A percentile compares a stretch with the other conserved stretches of the same genome.
These are phyloP conservation scores for Chelon labrosus DNA, from an alignment of 2,797 vertebrate species.

Conservation along the genomic window DNA sequence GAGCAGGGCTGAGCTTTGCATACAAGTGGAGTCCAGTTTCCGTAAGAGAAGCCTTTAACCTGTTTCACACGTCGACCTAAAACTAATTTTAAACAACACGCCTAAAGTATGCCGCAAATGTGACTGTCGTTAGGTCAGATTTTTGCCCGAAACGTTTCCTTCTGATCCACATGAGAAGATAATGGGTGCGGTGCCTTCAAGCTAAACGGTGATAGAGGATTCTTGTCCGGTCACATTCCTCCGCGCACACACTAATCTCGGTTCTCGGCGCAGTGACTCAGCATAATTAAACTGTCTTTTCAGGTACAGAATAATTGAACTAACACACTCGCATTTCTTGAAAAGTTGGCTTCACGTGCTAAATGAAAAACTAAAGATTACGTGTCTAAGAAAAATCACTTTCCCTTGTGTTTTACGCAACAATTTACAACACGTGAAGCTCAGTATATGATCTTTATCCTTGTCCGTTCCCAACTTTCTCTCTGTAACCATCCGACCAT, in stretches of 20 bases:
- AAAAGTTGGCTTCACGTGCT: no score
- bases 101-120: background rate
- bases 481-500: no score
- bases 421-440: no score
- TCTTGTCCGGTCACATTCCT: conserved; percentile 40
- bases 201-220: background rate
- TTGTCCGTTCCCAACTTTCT: no score
- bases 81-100: background rate
- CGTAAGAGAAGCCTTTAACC: background rate
- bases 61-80: background rate
- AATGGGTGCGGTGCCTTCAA: conserved; percentile 8
- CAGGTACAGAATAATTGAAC: no score
- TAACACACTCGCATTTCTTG: no score
- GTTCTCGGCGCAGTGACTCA: background rate
- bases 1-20: background rate
- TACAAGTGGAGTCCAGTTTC: conserved; percentile 2
- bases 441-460: no score
- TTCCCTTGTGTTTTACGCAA: no score
- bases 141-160: background rate
- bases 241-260: background rate
- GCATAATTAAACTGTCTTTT: no score
- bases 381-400: no score
- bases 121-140: background rate
- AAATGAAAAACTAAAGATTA: no score
- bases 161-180: background rate